A percentile compares a stretch with the other conserved stretches of the same genome.
phyloP scores from a whole-genome alignment of 2,113 vertebrate species.

The Actinemys pallida region DNA sequence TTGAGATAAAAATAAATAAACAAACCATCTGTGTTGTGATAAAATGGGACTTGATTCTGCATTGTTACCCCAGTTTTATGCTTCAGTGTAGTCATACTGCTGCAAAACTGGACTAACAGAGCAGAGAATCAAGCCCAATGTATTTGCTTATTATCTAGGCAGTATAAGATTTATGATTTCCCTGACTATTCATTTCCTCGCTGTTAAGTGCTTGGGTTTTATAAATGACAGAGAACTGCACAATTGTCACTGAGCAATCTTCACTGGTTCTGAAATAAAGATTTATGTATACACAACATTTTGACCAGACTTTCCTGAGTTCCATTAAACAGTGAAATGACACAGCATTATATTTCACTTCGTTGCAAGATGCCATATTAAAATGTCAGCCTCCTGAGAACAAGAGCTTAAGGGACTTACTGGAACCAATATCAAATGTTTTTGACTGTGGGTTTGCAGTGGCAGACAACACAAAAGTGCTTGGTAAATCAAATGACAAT shows the following conservation, averaged over 20 bases:
- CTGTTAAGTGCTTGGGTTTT: neutral
- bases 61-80: neutral
- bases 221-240: neutral
- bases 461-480: neutral
- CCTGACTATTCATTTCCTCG: neutral
- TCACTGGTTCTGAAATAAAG: neutral
- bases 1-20: neutral
- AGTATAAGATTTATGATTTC: neutral
- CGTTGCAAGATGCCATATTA: neutral
- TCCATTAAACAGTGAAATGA: neutral
- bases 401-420: neutral
- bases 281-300: neutral
- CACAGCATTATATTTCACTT: neutral
- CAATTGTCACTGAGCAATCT: neutral
- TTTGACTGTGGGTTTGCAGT: neutral
- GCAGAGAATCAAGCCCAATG: neutral
- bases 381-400: neutral
- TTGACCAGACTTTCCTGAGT: neutral
- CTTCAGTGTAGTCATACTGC: neutral
- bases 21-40: neutral
- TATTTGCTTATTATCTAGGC: neutral
- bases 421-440: neutral
- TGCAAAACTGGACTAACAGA: neutral
- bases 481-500: neutral
- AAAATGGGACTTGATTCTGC: neutral